These are phyloP conservation scores for Vidua chalybeata DNA, from an alignment of 2,113 vertebrate species.

Conservation along the genomic window DNA sequence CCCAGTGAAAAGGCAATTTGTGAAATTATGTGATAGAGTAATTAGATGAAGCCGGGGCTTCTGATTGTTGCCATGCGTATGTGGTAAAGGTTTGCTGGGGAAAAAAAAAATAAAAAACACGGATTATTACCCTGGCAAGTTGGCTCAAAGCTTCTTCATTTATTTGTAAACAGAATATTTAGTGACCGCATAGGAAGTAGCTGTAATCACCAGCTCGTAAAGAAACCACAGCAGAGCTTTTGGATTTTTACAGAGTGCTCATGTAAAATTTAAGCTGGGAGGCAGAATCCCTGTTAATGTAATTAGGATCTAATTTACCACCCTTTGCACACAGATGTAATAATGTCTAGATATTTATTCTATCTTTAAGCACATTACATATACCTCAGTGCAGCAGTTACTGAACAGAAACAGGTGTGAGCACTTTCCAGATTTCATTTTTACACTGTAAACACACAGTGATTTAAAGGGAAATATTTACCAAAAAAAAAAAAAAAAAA, in stretches of 20 bases:
- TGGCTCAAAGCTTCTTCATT: conserved; percentile 85
- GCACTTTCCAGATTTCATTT: conserved; percentile 86
- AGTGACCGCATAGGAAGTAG: conserved; percentile 88
- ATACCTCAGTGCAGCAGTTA: conserved; percentile 81
- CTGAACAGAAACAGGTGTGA: conserved; percentile 96
- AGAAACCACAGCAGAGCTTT: conserved; percentile 90
- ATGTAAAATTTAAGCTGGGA: conserved; percentile 92
- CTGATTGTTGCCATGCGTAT: conserved; percentile 88
- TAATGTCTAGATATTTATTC: conserved; percentile 84
- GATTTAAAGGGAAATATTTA: conserved; percentile 80
- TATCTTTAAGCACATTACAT: conserved; percentile 82
- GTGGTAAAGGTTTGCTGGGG: conserved; percentile 75
- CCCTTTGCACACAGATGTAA: conserved; percentile 91
- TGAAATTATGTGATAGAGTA: conserved; percentile 99
- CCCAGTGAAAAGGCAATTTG: conserved; percentile 98
- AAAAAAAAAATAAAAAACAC: neutral
- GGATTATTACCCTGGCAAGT: conserved; percentile 87
- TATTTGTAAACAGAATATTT: conserved; percentile 96
- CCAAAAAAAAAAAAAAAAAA: conserved; percentile 57
- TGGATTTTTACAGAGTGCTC: conserved; percentile 84
- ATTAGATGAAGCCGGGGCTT: conserved; percentile 95
- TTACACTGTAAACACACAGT: conserved; percentile 80
- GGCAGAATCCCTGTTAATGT: conserved; percentile 95
- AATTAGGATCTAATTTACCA: conserved; percentile 97
- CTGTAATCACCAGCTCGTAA: conserved; percentile 93